phyloP scores from a whole-genome alignment of 2,888 invertebrate species.

The Autographa gamma region DNA sequence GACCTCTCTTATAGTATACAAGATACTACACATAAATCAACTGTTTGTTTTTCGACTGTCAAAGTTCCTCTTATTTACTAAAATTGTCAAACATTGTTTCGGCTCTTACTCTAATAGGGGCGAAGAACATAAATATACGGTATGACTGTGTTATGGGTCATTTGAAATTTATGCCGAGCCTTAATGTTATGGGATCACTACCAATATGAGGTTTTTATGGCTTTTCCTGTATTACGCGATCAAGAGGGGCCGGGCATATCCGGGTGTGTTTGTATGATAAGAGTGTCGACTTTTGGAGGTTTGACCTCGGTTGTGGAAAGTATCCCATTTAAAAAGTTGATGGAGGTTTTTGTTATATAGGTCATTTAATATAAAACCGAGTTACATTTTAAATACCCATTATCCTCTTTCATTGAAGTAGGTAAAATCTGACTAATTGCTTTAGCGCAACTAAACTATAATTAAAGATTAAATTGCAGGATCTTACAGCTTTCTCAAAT shows the following conservation, averaged over 20 bases:
- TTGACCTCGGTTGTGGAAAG: background rate
- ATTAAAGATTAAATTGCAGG: too few species aligned
- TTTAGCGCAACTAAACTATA: too few species aligned
- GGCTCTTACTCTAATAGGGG: conserved; percentile 58
- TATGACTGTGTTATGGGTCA: conserved; percentile 58
- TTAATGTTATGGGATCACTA: conserved; percentile 52
- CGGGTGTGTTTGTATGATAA: conserved; percentile 27
- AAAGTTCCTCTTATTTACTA: conserved; percentile 39
- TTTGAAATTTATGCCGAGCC: conserved; percentile 57
- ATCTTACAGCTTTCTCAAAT: too few species aligned
- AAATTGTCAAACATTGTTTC: conserved; percentile 46
- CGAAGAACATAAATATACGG: conserved; percentile 50
- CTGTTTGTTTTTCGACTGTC: conserved; percentile 3
- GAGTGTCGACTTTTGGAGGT: background rate
- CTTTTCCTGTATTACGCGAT: conserved; percentile 13
- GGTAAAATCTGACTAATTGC: too few species aligned
- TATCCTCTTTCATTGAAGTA: too few species aligned
- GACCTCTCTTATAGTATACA: too few species aligned
- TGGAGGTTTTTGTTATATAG: background rate
- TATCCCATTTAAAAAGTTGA: background rate
- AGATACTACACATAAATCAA: too few species aligned
- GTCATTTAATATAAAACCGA: too few species aligned
- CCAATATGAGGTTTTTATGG: conserved; percentile 56
- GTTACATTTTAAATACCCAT: too few species aligned
- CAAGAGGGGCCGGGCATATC: conserved; percentile 7